Evolutionary conservation across 2,797 vertebrate species (phyloP), one percentile per base, ranked within the genome.

Genomic region (Hirundo rustica): DNA sequence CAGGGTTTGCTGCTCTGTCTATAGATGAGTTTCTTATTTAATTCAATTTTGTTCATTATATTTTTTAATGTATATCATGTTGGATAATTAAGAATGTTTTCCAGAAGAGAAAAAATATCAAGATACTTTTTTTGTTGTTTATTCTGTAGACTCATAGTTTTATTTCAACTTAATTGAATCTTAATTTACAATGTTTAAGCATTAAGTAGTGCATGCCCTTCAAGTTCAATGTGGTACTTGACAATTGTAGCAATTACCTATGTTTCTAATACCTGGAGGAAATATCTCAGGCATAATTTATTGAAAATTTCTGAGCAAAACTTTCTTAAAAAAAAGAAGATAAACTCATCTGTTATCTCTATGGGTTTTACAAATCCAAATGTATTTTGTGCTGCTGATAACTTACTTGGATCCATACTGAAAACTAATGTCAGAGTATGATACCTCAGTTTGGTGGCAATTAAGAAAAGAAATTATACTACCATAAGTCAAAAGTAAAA

Each of bases 1-100:
- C 20, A 73, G 22, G 30, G 79, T 95, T 91, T 92, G 47, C 66
- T 87, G 20, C 10, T 95, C 44, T 58, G 72, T 91, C 72, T 84
- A 83, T 78, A 77, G 30, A 48, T 34, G 17, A 88, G 11, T 70
- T 95, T 88, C 66, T 85, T 72, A 77, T 51, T 89, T 47, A 74
- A 85, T 60, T 85, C 14, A 70, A 32, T 85, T 79, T 45, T 72
- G 48, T 91, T 95, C n/a, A 61, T 89, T 71, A 73, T 13, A 64
- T 22, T 57, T 65, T 55, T 87, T 76, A n/a, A 44, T 84, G 60
- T 77, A 77, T 81, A 74, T 77, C n/a, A 38, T 58, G 21, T 51
- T 51, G 85, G 27, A 42, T 40, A 92, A 88, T 91, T 83, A 77
- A 68, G 64, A 55, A 89, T 75, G 5, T 54, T 95, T 93, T 93